Conservation (phyloP, 2,888 invertebrate genomes). For the Cotesia congregata region DNA sequence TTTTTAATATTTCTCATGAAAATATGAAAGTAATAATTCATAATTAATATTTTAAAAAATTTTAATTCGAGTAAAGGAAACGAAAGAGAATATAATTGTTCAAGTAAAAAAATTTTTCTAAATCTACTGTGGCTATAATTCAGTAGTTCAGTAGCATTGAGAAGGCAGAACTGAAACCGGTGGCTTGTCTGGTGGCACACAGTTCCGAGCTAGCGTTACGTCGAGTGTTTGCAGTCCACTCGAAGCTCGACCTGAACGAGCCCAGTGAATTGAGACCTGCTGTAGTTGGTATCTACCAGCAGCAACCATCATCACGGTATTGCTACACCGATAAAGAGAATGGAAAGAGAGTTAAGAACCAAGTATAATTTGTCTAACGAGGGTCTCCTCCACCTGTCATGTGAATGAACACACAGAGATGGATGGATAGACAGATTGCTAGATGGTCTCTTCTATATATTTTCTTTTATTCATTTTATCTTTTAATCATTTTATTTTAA, state of each 20-base stretch:
- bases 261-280: conserved; percentile 41
- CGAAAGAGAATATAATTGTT: neutral
- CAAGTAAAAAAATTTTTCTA: conserved; percentile 17
- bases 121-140: conserved; percentile 47
- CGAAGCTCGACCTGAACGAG: conserved; percentile 68
- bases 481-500: conserved; percentile 28
- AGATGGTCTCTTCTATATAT: conserved; percentile 32
- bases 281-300: conserved; percentile 27
- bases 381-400: conserved; percentile 64
- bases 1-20: neutral
- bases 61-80: neutral
- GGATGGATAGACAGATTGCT: conserved; percentile 47
- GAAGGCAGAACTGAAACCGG: conserved; percentile 20
- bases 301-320: neutral
- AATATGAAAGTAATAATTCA: neutral
- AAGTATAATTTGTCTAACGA: conserved; percentile 68
- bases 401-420: conserved; percentile 52
- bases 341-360: conserved; percentile 49
- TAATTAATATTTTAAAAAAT: neutral
- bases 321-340: neutral
- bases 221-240: conserved; percentile 70
- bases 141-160: conserved; percentile 48
- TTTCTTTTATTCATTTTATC: conserved; percentile 5
- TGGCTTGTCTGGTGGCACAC: conserved; percentile 38
- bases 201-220: conserved; percentile 50